A percentile compares a stretch with the other conserved stretches of the same genome.
Evolutionary conservation across 1,140 invertebrate species (phyloP).

Genomic region (Heterodera carotae): DNA sequence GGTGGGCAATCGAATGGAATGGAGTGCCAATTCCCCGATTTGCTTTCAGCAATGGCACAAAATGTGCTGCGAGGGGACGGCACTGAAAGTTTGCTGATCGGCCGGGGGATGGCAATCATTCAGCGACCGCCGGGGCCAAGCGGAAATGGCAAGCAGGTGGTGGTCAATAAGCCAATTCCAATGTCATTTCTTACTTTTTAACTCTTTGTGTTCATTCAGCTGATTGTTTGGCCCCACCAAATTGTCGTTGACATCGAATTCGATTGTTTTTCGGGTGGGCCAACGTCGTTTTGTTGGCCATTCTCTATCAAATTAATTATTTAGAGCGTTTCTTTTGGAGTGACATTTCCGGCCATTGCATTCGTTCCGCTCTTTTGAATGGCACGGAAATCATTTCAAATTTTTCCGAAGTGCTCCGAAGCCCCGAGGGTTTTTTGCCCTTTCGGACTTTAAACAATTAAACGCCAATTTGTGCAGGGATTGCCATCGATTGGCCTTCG

Average conservation of each 20-base stretch:
- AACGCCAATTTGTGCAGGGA: constrained; percentile 73
- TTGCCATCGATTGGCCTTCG: constrained; percentile 87
- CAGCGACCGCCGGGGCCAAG: constrained; percentile 58
- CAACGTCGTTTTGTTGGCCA: background rate
- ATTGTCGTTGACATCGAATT: constrained; percentile 67
- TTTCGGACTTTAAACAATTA: background rate
- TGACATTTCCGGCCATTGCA: constrained; percentile 65
- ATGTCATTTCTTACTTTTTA: background rate
- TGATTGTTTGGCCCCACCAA: constrained; percentile 63
- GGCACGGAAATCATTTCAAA: constrained; percentile 54
- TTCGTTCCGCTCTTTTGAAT: constrained; percentile 57
- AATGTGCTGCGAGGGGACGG: constrained; percentile 5
- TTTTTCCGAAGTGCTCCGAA: constrained; percentile 45
- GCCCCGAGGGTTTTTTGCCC: constrained; percentile 77
- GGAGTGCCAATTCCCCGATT: background rate
- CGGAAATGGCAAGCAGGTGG: constrained; percentile 65
- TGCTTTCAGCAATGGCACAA: constrained; percentile 11
- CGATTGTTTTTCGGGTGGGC: constrained; percentile 65
- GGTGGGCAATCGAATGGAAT: constrained; percentile 47
- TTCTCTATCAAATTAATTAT: background rate
- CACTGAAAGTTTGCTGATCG: constrained; percentile 65
- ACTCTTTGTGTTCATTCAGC: constrained; percentile 34
- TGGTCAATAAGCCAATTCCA: background rate
- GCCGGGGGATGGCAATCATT: constrained; percentile 68
- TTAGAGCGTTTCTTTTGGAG: constrained; percentile 67